Conservation (phyloP, 2,797 vertebrate genomes). For the Muscicapa striata region DNA sequence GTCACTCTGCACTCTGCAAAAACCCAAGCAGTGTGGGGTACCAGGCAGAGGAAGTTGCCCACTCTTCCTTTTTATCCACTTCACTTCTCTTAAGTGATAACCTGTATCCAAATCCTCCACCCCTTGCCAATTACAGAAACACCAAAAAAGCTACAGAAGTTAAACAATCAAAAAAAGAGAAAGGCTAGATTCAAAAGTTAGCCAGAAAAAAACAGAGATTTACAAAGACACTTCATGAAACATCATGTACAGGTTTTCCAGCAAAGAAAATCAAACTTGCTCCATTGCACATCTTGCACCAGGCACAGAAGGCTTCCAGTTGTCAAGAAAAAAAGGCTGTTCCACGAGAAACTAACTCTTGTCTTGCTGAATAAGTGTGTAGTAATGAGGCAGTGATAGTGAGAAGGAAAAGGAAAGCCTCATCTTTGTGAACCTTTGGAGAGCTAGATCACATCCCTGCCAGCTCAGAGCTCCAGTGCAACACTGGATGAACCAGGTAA, state of each 20-base stretch:
- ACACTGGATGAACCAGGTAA: background rate
- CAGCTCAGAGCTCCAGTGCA: background rate
- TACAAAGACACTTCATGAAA: background rate
- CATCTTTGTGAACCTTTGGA: background rate
- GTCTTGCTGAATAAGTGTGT: background rate
- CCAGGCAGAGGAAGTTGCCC: rapidly evolving
- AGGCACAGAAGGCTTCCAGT: background rate
- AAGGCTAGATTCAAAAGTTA: background rate
- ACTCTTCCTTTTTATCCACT: background rate
- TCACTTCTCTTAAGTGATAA: background rate
- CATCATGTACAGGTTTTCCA: background rate
- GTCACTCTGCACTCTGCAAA: background rate
- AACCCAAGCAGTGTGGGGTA: background rate
- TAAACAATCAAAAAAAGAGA: background rate
- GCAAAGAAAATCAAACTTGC: background rate
- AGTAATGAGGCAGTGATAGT: background rate
- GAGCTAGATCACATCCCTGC: background rate
- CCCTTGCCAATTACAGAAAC: background rate
- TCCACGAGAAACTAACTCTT: rapidly evolving
- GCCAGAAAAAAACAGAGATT: background rate
- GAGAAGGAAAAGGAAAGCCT: background rate
- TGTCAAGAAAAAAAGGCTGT: background rate
- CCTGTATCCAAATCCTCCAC: background rate
- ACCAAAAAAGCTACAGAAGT: background rate
- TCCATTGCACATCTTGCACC: background rate